Percentiles rank a stretch among this genome's conserved stretches.
phyloP scores from a whole-genome alignment of 1,140 invertebrate species.

The Periplaneta americana region DNA sequence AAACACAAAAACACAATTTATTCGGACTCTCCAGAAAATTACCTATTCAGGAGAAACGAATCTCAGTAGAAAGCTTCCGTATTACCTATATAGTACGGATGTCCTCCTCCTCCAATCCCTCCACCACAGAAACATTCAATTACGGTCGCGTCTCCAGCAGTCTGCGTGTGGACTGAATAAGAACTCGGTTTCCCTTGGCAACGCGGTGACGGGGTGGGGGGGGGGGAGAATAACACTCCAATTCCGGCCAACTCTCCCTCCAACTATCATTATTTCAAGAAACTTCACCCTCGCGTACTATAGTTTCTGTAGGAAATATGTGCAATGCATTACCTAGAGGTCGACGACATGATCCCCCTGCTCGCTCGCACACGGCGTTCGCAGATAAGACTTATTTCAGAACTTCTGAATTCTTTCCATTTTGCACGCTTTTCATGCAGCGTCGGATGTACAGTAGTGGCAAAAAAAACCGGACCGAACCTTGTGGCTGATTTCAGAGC shows the following conservation, averaged over 20 bases:
- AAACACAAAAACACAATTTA: background rate
- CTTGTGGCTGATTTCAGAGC: no score
- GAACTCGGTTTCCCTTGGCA: background rate
- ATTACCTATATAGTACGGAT: background rate
- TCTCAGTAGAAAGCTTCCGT: background rate
- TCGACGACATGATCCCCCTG: background rate
- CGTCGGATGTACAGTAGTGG: no score
- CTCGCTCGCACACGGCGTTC: no score
- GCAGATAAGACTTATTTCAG: no score
- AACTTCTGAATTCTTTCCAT: no score
- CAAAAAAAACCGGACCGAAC: no score
- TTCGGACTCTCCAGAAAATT: background rate
- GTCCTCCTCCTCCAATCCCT: no score
- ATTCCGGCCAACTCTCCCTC: no score
- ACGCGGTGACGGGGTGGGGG: accelerated
- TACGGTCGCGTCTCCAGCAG: background rate
- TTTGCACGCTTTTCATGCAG: no score
- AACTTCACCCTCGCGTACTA: background rate
- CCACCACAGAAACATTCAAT: no score
- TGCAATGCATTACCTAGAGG: background rate
- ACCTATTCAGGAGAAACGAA: no score
- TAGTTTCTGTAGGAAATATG: background rate
- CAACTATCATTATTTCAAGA: background rate
- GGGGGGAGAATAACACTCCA: no score
- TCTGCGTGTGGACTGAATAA: background rate